Conservation (phyloP, 1,140 invertebrate species). For the Drosophila ohnishii region DNA sequence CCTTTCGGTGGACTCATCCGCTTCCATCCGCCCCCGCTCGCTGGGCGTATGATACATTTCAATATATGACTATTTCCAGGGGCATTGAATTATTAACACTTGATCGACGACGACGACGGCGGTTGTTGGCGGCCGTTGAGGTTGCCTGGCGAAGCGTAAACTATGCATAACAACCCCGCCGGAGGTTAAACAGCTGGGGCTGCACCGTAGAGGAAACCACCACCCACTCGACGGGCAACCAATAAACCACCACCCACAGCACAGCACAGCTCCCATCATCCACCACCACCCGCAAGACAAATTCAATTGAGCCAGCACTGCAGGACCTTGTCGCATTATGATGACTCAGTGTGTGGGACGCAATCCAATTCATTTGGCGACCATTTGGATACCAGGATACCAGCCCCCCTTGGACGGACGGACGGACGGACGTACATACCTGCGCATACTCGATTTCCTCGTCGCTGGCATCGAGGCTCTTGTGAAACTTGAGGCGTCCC, state of each 20-base stretch:
- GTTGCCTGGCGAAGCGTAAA: constrained; percentile 72
- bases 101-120: constrained; percentile 57
- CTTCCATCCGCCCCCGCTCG: constrained; percentile 4
- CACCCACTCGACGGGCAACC: constrained; percentile 24
- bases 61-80: constrained; percentile 52
- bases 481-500: constrained; percentile 77
- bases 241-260: constrained; percentile 33
- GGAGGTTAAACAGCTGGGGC: constrained; percentile 73
- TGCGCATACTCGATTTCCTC: constrained; percentile 81
- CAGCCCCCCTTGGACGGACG: constrained; percentile 28
- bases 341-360: constrained; percentile 64
- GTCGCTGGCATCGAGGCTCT: constrained; percentile 78
- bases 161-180: constrained; percentile 53
- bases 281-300: constrained; percentile 58
- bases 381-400: constrained; percentile 18
- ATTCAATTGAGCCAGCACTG: constrained; percentile 76
- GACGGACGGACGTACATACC: constrained; percentile 72
- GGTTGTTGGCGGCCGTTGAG: constrained; percentile 45
- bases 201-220: constrained; percentile 29
- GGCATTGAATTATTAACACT: constrained; percentile 75
- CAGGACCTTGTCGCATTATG: constrained; percentile 69
- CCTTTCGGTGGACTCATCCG: constrained; percentile 10
- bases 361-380: constrained; percentile 31
- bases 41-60: constrained; percentile 22
- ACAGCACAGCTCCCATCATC: constrained; percentile 27